Evolutionary conservation across 2,888 invertebrate species (phyloP).

Genomic region (Hylaea fasciaria): DNA sequence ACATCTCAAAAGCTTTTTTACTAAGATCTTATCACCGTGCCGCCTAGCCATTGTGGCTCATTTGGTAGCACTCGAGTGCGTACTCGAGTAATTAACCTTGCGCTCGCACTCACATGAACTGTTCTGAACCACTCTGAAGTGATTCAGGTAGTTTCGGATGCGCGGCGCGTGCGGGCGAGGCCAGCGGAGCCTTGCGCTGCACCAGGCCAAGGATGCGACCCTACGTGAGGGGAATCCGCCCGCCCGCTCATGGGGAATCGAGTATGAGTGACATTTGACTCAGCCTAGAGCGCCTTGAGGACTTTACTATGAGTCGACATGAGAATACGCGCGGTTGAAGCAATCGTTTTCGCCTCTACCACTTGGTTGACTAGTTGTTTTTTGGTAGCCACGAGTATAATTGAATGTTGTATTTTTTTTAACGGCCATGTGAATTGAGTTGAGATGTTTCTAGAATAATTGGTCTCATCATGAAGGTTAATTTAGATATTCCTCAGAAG

Average conservation of each 20-base stretch:
- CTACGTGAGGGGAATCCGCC: constrained; percentile 64
- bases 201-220: constrained; percentile 71
- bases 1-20: no score
- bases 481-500: no score
- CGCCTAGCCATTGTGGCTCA: constrained; percentile 32
- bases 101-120: constrained; percentile 51
- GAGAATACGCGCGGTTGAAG: no score
- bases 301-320: no score
- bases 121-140: constrained; percentile 56
- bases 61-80: constrained; percentile 27
- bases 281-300: no score
- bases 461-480: no score
- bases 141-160: constrained; percentile 72
- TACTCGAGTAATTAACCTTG: constrained; percentile 61
- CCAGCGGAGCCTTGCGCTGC: constrained; percentile 69
- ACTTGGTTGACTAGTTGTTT: no score
- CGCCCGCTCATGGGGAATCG: constrained; percentile 2
- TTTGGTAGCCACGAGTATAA: no score
- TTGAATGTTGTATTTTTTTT: no score
- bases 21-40: constrained; percentile 14
- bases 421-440: no score
- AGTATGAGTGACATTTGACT: background rate
- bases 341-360: no score
- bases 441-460: no score
- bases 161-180: constrained; percentile 72